Percentiles rank a stretch among this genome's conserved stretches.
These are phyloP conservation scores for Pseudomyrmex pallidus DNA, from an alignment of 1,140 invertebrate species.

Conservation along the genomic window DNA sequence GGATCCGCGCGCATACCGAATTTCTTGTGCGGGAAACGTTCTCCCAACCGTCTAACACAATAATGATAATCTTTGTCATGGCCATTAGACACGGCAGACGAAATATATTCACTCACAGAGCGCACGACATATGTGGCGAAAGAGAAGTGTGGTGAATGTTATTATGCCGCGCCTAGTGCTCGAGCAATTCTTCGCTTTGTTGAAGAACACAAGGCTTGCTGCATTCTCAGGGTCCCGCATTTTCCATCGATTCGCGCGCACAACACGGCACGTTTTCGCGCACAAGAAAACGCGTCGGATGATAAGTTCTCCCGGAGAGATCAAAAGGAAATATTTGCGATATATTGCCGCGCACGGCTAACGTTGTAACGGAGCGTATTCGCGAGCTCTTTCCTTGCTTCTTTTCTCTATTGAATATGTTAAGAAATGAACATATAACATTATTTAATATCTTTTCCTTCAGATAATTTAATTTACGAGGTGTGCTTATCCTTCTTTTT, in stretches of 20 bases:
- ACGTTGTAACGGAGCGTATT: no score
- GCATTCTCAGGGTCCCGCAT: neutral
- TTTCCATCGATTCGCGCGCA: constrained; percentile 13
- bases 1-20: neutral
- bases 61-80: constrained; percentile 1
- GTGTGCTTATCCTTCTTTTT: no score
- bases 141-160: neutral
- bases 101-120: neutral
- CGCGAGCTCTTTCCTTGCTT: no score
- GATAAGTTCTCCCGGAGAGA: neutral
- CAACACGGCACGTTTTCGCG: neutral
- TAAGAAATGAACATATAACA: no score
- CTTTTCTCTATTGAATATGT: no score
- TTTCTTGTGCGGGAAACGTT: neutral
- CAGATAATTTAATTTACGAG: no score
- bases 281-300: neutral
- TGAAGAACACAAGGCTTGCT: neutral
- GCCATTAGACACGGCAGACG: constrained; percentile 16
- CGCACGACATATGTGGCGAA: no score
- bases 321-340: neutral
- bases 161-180: constrained; percentile 13
- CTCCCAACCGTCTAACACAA: neutral
- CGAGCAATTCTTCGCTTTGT: constrained; percentile 17
- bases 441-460: no score
- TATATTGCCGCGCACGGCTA: neutral